Base-by-base conservation (phyloP, 2,888 invertebrate species). In the Crocallis elinguaria region DNA sequence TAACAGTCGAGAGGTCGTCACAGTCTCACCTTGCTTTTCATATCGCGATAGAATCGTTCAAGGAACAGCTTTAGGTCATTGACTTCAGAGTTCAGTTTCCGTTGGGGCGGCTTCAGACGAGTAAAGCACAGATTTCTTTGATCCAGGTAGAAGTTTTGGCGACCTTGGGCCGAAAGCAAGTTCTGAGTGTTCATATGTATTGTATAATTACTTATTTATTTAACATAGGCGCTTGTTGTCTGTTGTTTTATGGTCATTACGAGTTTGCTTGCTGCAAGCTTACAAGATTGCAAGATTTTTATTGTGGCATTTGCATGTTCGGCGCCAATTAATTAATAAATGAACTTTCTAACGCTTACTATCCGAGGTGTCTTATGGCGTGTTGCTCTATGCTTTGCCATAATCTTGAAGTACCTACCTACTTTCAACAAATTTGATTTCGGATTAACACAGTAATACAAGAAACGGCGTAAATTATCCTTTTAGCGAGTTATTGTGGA, bases 91-190 rank as follows among this genome's bases (percentile, higher is more conserved):
- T 65, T 65, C 54, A 66, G 57, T 69, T 69, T 75, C 59, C 48
- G 39, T 50, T 51, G 49, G 39, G 49, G 42, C 25, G 32, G 49
- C 49, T 49, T 38, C 45, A 49, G 56, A 41, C 64, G 56, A 62
- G 69, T 71, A 69, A 67, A 57, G 60, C 66, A 74, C 67, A 64
- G 65, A 69, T 66, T 69, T 68, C 50, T 62, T 61, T 57, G 60
- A 63, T 64, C 56, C 71, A 79, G 77, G 75, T 77, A 76, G 70
- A 66, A 56, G 68, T 75, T 73, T 73, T 73, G 61, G 54, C 68
- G 74, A 70, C 78, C 81, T 81, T 77, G 75, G 56, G 43, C 46
- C 69, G 70, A 76, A 71, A 75, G 71, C 72, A 63, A 64, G 51
- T 62, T 66, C 53, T 60, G 54, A 50, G 59, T 62, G 57, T 60